Percentiles rank a stretch among this genome's conserved stretches.
These are phyloP conservation scores for Malthinus seriepunctatus DNA, from an alignment of 2,888 invertebrate genomes.

Conservation along the genomic window DNA sequence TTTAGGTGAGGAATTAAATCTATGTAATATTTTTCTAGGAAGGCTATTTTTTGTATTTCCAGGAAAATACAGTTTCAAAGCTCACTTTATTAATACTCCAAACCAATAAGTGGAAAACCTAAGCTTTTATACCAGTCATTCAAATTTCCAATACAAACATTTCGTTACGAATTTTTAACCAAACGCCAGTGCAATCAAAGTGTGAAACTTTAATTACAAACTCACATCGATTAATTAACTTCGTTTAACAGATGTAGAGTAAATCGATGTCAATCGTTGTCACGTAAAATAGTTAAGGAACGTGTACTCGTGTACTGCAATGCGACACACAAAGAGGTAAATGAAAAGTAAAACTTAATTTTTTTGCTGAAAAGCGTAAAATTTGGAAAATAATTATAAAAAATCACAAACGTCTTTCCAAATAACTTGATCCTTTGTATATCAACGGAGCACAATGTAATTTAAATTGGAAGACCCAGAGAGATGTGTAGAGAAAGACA, in stretches of 20 bases:
- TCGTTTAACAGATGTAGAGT: neutral
- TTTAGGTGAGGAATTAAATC: too few relatives aligned
- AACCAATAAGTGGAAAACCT: too few relatives aligned
- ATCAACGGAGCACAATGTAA: slow-evolving; percentile 9
- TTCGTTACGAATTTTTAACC: too few relatives aligned
- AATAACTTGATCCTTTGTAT: slow-evolving; percentile 13
- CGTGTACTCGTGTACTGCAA: neutral
- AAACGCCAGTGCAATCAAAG: neutral
- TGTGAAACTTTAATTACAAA: slow-evolving; percentile 1
- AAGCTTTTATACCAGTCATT: too few relatives aligned
- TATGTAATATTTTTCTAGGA: too few relatives aligned
- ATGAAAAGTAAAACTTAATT: neutral
- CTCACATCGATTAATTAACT: slow-evolving; percentile 1
- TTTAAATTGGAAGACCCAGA: slow-evolving; percentile 12
- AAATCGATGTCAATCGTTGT: slow-evolving; percentile 5
- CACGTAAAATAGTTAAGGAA: neutral
- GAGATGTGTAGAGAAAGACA: slow-evolving; percentile 6
- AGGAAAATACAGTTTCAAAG: too few relatives aligned
- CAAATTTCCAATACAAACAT: too few relatives aligned
- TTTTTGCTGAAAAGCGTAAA: neutral
- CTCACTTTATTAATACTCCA: too few relatives aligned
- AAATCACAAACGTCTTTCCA: slow-evolving; percentile 8
- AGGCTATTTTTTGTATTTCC: too few relatives aligned
- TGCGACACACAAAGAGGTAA: neutral
- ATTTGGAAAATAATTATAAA: neutral